A percentile compares a stretch with the other conserved stretches of the same genome.
Conservation (phyloP, 2,113 vertebrate genomes). For the Ciconia maguari region DNA sequence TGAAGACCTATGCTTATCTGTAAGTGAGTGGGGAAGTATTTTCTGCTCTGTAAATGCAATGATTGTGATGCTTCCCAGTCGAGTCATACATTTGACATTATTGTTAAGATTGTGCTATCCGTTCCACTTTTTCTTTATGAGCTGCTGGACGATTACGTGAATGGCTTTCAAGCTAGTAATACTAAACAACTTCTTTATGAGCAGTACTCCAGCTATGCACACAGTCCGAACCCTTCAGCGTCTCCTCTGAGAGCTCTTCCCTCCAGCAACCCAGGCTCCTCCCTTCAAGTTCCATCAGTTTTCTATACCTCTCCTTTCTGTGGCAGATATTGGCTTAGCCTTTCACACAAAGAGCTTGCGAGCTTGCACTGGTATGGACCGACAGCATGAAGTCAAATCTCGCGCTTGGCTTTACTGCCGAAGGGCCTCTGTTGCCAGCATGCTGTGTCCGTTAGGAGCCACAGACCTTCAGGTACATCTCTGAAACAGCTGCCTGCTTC, state of each 20-base stretch:
- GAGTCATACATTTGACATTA: neutral
- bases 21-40: neutral
- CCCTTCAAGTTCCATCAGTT: neutral
- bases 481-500: neutral
- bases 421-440: neutral
- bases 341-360: neutral
- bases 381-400: neutral
- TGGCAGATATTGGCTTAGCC: neutral
- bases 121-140: neutral
- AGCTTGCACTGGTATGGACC: neutral
- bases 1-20: neutral
- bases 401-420: neutral
- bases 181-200: neutral
- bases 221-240: neutral
- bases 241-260: neutral
- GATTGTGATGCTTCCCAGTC: neutral
- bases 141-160: neutral
- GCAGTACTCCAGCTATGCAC: neutral
- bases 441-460: neutral
- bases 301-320: neutral
- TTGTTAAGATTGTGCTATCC: neutral
- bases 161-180: neutral
- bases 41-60: neutral
- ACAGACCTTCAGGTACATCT: neutral
- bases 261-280: neutral